Evolutionary conservation across 1,140 invertebrate species (phyloP).

Genomic region (Drosophila suzukii): DNA sequence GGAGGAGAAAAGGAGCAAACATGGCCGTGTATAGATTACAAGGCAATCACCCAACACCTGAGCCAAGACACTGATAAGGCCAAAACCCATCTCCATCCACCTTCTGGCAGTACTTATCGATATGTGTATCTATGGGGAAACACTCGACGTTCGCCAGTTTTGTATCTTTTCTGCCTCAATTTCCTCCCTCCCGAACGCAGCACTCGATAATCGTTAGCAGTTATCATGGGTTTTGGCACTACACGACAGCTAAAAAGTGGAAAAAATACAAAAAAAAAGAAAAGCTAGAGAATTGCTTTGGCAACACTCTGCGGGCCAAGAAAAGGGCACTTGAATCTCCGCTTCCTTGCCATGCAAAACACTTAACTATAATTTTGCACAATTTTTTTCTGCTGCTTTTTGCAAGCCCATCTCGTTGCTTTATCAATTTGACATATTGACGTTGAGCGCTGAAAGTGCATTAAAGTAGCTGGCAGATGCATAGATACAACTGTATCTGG

Average conservation of each 20-base stretch:
- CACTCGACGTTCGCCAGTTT: slow-evolving; percentile 3
- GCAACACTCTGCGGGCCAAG: slow-evolving; percentile 26
- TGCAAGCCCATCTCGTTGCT: slow-evolving; percentile 18
- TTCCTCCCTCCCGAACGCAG: background rate
- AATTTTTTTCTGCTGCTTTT: slow-evolving; percentile 30
- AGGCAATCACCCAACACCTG: slow-evolving; percentile 44
- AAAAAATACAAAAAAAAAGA: slow-evolving; percentile 3
- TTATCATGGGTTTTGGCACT: slow-evolving; percentile 46
- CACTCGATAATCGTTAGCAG: slow-evolving; percentile 53
- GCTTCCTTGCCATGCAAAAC: slow-evolving; percentile 43
- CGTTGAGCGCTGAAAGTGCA: slow-evolving; percentile 79
- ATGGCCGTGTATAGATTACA: slow-evolving; percentile 36
- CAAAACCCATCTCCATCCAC: slow-evolving; percentile 1
- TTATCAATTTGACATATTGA: slow-evolving; percentile 82
- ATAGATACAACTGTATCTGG: slow-evolving; percentile 47
- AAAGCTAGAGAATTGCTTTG: slow-evolving; percentile 15
- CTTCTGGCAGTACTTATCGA: slow-evolving; percentile 7
- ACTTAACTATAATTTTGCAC: slow-evolving; percentile 67
- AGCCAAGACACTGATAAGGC: slow-evolving; percentile 44
- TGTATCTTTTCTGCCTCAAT: slow-evolving; percentile 12
- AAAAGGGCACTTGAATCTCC: slow-evolving; percentile 31
- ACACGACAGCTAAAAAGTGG: slow-evolving; percentile 37
- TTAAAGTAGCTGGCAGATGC: slow-evolving; percentile 73
- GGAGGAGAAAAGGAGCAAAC: slow-evolving; percentile 14
- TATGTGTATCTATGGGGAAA: background rate